Percentiles rank a stretch among this genome's conserved stretches.
Evolutionary conservation across 2,797 vertebrate genomes (phyloP).

Genomic region (Pseudochirops cupreus): DNA sequence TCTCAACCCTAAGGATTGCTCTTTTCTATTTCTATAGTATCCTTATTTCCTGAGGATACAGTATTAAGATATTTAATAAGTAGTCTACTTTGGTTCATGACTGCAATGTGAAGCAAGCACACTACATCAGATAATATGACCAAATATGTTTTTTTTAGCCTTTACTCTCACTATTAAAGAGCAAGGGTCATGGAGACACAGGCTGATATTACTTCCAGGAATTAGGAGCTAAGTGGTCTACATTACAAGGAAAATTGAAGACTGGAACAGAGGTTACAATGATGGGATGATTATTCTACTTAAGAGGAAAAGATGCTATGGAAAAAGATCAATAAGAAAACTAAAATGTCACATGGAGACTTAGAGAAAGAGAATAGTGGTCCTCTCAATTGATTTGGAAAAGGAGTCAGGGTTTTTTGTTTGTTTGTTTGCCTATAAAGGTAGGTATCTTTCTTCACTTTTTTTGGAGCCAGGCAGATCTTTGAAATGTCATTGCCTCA

Average conservation of each 20-base stretch:
- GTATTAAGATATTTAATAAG: not conserved
- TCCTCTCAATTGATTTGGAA: not conserved
- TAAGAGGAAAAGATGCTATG: not conserved
- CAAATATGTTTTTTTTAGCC: not conserved
- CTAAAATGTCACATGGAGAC: not conserved
- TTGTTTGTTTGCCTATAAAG: not conserved
- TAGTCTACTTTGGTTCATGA: not conserved
- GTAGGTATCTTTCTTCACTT: not conserved
- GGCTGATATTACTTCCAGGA: not conserved
- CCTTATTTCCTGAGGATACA: not conserved
- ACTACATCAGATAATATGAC: not conserved
- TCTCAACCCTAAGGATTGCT: not conserved
- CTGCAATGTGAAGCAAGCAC: not conserved
- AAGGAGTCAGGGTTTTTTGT: not conserved
- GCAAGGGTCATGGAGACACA: not conserved
- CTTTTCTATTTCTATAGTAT: not conserved
- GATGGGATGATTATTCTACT: not conserved
- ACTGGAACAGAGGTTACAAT: not conserved
- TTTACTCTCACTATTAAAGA: not conserved
- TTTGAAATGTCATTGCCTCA: not conserved
- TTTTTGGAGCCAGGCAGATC: not conserved
- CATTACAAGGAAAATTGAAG: not conserved
- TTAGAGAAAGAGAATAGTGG: not conserved
- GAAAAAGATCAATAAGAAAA: not conserved
- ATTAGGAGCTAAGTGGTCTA: not conserved